Conservation (phyloP, 2,888 invertebrate genomes). For the Rhorus exstirpatorius region DNA sequence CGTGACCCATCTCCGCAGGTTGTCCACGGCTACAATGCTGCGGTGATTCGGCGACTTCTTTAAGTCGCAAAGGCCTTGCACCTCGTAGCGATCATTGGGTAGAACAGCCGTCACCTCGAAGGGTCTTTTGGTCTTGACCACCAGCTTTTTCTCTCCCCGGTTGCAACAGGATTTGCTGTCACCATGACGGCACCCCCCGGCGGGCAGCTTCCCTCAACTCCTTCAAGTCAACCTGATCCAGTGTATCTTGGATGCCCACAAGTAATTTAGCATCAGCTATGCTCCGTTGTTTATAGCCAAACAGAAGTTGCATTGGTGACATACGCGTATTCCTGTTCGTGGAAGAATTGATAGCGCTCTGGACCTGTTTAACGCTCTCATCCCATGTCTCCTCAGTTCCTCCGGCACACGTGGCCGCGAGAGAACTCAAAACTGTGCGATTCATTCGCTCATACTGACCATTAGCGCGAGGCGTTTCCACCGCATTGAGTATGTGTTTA, state of each 20-base stretch:
- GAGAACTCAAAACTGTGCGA: slow-evolving; percentile 75
- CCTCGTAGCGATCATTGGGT: slow-evolving; percentile 71
- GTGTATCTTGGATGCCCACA: slow-evolving; percentile 43
- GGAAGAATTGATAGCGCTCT: slow-evolving; percentile 73
- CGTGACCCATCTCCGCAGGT: slow-evolving; percentile 41
- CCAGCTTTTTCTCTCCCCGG: slow-evolving; percentile 71
- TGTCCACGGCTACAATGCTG: slow-evolving; percentile 35
- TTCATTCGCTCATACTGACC: slow-evolving; percentile 82
- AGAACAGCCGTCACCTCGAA: slow-evolving; percentile 71
- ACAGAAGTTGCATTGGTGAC: slow-evolving; percentile 60
- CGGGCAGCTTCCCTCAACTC: slow-evolving; percentile 50
- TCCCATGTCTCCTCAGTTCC: slow-evolving; percentile 73
- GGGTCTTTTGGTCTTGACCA: slow-evolving; percentile 72
- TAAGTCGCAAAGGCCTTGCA: not conserved
- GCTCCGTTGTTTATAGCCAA: slow-evolving; percentile 60
- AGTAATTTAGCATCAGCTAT: slow-evolving; percentile 53
- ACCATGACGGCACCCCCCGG: slow-evolving; percentile 73
- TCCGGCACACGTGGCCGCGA: slow-evolving; percentile 72
- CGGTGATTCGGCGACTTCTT: slow-evolving; percentile 18
- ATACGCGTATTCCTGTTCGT: slow-evolving; percentile 64
- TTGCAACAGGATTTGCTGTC: slow-evolving; percentile 63
- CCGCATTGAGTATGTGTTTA: slow-evolving; percentile 77
- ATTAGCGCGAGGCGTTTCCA: slow-evolving; percentile 79
- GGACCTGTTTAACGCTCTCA: slow-evolving; percentile 68
- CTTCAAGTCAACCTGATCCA: slow-evolving; percentile 63